Evolutionary conservation across 2,888 invertebrate species (phyloP), one percentile per base, ranked within the genome.

Genomic region (Dorcus hopei): DNA sequence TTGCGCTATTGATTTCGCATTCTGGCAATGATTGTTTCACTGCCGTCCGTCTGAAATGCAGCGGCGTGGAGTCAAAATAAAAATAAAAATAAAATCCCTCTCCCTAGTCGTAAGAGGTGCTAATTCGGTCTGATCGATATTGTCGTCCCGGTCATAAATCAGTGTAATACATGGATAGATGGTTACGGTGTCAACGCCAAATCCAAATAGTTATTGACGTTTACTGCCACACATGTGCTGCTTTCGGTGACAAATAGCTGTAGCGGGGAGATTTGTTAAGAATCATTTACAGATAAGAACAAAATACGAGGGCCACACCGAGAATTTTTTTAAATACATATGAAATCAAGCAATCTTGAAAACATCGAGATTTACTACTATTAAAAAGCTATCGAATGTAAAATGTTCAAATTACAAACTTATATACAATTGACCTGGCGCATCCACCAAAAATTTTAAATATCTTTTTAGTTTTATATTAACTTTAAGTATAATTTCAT

Each of bases 1-100:
- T 23, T n/a, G 68, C 66, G 62, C 66, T 74, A 75, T 74, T 65
- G 73, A 74, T 74, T 74, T 68, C 66, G 64, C 67, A 68, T 72
- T 71, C 68, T 57, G 62, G 57, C 61, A 62, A 58, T 64, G 67
- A 71, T 69, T 69, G 68, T 63, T 66, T 67, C 42, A 11, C 26
- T 16, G 5, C 42, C 14, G 42, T 19, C 45, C 3, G 14, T 19
- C 16, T 11, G 45, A 45, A 45, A 45, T 47, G 51, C 11, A 23
- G 38, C 38, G 52, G 33, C 39, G 57, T 33, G 16, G 47, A 38
- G 57, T 47, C 52, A 51, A 57, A 57, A 57, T 47, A 51, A 50
- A 57, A 50, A 57, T 51, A 38, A 26, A 33, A 33, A 33, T 33
- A 33, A 7, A 33, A 33, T 33, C 26, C 26, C 26, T 33, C 57